Evolutionary conservation across 2,797 vertebrate genomes (phyloP).

Genomic region (Harpagifer antarcticus): DNA sequence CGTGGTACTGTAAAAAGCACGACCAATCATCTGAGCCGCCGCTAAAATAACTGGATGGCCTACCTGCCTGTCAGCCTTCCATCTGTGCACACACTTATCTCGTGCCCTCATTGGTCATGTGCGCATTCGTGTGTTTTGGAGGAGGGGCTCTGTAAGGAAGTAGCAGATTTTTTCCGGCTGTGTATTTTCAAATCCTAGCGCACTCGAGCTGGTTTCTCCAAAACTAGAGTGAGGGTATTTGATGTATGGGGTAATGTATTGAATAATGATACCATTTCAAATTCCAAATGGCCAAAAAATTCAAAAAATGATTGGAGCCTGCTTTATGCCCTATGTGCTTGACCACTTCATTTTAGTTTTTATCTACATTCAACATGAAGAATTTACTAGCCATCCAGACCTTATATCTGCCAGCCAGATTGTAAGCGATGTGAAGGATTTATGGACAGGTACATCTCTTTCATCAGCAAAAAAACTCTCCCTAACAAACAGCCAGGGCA

Average conservation of each 20-base stretch:
- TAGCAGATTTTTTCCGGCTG: too few species aligned
- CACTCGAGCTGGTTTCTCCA: too few species aligned
- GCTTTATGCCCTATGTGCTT: neutral
- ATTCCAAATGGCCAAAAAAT: neutral
- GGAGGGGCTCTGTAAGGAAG: too few species aligned
- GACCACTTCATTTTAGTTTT: neutral
- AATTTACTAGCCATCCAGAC: neutral
- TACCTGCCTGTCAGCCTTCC: too few species aligned
- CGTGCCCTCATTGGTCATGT: too few species aligned
- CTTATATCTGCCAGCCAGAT: neutral
- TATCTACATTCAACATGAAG: slow-evolving; percentile 3
- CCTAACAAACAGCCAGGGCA: too few species aligned
- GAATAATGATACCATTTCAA: neutral
- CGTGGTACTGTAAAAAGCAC: too few species aligned
- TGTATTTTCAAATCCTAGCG: too few species aligned
- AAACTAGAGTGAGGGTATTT: neutral
- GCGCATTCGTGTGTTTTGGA: too few species aligned
- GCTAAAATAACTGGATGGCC: too few species aligned
- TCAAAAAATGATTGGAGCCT: neutral
- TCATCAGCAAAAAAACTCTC: neutral
- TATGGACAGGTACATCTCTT: neutral
- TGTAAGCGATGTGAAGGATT: slow-evolving; percentile 5
- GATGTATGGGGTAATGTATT: neutral
- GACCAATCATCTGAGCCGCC: too few species aligned
- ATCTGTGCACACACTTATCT: too few species aligned